phyloP scores from a whole-genome alignment of 2,888 invertebrate species.

The Petrolisthes cinctipes region DNA sequence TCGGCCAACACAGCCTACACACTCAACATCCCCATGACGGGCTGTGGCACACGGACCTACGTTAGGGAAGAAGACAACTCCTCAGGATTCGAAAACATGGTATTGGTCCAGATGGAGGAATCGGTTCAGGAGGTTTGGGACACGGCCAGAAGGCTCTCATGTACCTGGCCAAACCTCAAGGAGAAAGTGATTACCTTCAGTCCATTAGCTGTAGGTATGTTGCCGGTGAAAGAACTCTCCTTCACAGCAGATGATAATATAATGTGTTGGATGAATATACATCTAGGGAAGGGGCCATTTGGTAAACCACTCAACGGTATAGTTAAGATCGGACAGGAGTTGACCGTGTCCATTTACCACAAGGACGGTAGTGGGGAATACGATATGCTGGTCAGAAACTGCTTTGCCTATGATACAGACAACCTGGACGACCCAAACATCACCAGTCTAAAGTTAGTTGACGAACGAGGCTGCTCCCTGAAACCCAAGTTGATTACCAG shows the following conservation, averaged over 20 bases:
- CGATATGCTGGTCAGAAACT: slow-evolving; percentile 66
- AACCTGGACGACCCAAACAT: slow-evolving; percentile 65
- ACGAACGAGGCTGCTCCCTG: slow-evolving; percentile 66
- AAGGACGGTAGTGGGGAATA: slow-evolving; percentile 64
- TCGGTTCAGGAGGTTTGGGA: slow-evolving; percentile 67
- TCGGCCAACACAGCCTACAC: slow-evolving; percentile 63
- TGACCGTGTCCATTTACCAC: slow-evolving; percentile 66
- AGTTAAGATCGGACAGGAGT: slow-evolving; percentile 66
- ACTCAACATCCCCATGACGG: slow-evolving; percentile 66
- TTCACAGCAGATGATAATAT: slow-evolving; percentile 66
- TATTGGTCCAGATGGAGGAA: slow-evolving; percentile 67
- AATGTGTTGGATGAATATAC: slow-evolving; percentile 67
- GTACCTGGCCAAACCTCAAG: slow-evolving; percentile 64
- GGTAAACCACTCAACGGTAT: slow-evolving; percentile 65
- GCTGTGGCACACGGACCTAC: slow-evolving; percentile 67
- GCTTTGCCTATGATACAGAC: slow-evolving; percentile 67
- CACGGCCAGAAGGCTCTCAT: slow-evolving; percentile 66
- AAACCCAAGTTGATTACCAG: slow-evolving; percentile 67
- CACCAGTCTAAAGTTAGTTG: slow-evolving; percentile 66
- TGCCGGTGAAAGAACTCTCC: slow-evolving; percentile 66
- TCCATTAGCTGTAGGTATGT: slow-evolving; percentile 66
- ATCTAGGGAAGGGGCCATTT: slow-evolving; percentile 66
- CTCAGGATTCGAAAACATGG: slow-evolving; percentile 66
- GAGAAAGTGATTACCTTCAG: slow-evolving; percentile 67
- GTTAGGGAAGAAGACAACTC: slow-evolving; percentile 62